These are phyloP conservation scores for Campopleginae sp. DNA, from an alignment of 2,888 invertebrate genomes.

Conservation along the genomic window DNA sequence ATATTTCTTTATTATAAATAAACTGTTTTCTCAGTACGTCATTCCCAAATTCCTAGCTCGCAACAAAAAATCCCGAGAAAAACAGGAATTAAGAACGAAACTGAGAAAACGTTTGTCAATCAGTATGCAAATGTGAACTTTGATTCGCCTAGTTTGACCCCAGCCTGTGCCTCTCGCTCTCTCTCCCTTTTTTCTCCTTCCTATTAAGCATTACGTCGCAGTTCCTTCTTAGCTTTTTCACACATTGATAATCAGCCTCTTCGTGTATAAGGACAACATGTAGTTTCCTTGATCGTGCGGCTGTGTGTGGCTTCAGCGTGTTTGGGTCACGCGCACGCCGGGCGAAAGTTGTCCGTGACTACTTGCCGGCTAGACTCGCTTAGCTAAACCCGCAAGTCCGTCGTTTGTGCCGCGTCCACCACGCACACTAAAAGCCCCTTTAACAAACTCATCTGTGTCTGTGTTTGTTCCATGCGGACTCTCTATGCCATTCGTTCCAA, in stretches of 20 bases:
- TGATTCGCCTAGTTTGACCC: not conserved
- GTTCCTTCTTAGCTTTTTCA: slow-evolving; percentile 1
- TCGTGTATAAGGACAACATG: slow-evolving; percentile 1
- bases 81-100: not conserved
- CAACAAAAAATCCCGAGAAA: not conserved
- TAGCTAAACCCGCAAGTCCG: not conserved
- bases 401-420: not conserved
- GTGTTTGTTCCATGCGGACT: not conserved
- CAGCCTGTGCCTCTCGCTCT: not conserved
- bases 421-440: not conserved
- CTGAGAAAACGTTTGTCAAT: not conserved
- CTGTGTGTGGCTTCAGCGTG: slow-evolving; percentile 26
- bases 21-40: no score
- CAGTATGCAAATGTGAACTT: slow-evolving; percentile 3
- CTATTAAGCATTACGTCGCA: not conserved
- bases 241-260: slow-evolving; percentile 18
- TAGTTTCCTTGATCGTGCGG: not conserved
- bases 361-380: slow-evolving; percentile 54
- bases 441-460: not conserved
- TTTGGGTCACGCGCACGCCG: slow-evolving; percentile 41
- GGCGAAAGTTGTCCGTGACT: slow-evolving; percentile 66
- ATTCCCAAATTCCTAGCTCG: no score
- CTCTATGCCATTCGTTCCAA: slow-evolving; percentile 43
- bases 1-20: no score
- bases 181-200: not conserved